phyloP scores from a whole-genome alignment of 1,140 invertebrate species.

The Coptotermes formosanus region DNA sequence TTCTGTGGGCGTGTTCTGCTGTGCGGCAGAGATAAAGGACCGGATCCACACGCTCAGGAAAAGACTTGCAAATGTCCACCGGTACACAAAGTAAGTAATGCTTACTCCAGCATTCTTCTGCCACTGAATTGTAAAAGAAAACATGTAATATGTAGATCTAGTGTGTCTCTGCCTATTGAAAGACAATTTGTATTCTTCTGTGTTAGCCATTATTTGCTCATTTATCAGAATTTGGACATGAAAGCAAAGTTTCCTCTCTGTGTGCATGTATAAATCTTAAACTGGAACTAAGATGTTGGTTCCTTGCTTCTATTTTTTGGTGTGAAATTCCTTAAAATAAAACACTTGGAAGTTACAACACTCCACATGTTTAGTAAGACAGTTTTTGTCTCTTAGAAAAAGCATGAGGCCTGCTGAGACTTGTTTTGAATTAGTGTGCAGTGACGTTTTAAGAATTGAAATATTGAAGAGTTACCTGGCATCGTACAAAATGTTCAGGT shows the following conservation, averaged over 20 bases:
- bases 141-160: background rate
- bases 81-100: slow-evolving; percentile 55
- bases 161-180: no score
- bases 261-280: background rate
- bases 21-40: slow-evolving; percentile 50
- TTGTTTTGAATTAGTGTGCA: no score
- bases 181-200: background rate
- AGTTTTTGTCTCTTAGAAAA: background rate
- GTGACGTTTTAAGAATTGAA: no score
- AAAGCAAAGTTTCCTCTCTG: background rate
- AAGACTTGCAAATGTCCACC: slow-evolving; percentile 51
- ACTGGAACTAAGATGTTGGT: no score
- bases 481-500: slow-evolving; percentile 24
- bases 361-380: background rate
- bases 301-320: no score
- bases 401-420: no score
- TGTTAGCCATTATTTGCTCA: background rate
- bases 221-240: background rate
- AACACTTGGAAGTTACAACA: background rate
- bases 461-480: slow-evolving; percentile 13
- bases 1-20: slow-evolving; percentile 39
- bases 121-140: slow-evolving; percentile 34
- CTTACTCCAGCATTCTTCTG: slow-evolving; percentile 38
- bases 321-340: no score
- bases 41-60: slow-evolving; percentile 55